phyloP scores from a whole-genome alignment of 2,888 invertebrate species.

The Choreutis nemorana region DNA sequence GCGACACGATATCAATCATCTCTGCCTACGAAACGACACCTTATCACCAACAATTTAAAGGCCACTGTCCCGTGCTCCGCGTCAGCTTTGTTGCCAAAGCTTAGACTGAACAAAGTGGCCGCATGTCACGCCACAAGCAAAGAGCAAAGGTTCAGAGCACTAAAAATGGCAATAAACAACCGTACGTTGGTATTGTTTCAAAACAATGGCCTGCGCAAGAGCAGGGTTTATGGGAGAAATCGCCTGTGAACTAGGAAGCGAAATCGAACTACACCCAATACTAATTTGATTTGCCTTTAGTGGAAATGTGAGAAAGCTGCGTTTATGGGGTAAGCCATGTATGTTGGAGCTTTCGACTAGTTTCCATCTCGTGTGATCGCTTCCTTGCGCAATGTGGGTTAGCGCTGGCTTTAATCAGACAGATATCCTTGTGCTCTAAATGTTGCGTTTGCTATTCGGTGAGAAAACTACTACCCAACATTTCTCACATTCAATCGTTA shows the following conservation, averaged over 20 bases:
- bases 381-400: not conserved
- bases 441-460: no score
- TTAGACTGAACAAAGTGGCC: conserved; percentile 29
- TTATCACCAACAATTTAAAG: conserved; percentile 6
- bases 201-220: conserved; percentile 19
- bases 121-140: conserved; percentile 25
- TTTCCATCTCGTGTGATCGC: conserved; percentile 1
- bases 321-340: conserved; percentile 29
- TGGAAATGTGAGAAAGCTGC: conserved; percentile 34
- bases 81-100: conserved; percentile 10
- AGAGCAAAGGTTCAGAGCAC: conserved; percentile 42
- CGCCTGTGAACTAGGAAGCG: conserved; percentile 34
- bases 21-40: conserved; percentile 10
- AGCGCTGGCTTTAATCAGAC: no score
- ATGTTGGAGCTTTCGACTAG: conserved; percentile 11
- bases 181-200: conserved; percentile 29
- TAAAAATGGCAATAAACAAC: conserved; percentile 44
- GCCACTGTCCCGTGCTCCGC: conserved; percentile 4
- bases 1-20: conserved; percentile 16
- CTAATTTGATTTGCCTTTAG: conserved; percentile 55
- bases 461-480: no score
- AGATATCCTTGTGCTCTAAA: no score
- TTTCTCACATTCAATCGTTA: no score
- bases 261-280: conserved; percentile 30
- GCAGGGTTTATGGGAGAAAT: conserved; percentile 26